Percentiles rank a stretch among this genome's conserved stretches.
Evolutionary conservation across 1,140 invertebrate genomes (phyloP).

Genomic region (Drosophila carrolli): DNA sequence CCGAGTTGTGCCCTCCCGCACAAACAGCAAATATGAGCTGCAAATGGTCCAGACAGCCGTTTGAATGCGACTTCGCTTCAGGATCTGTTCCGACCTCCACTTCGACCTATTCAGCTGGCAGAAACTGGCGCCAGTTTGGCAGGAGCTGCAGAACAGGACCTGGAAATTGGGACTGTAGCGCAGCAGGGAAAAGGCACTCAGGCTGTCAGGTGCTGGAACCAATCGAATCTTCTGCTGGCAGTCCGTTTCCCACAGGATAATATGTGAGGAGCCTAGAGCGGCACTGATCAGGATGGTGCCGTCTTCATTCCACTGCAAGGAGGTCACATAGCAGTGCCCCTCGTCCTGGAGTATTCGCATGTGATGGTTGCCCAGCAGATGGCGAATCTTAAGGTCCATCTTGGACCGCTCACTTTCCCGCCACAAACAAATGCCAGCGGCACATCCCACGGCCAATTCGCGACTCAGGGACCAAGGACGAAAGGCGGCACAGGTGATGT

Average conservation of each 20-base stretch:
- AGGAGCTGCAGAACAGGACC: slow-evolving; percentile 6
- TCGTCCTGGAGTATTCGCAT: slow-evolving; percentile 2
- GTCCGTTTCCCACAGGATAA: slow-evolving; percentile 36
- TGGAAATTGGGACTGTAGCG: slow-evolving; percentile 11
- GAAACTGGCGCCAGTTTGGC: not conserved
- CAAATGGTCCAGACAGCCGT: slow-evolving; percentile 35
- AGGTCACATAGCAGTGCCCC: slow-evolving; percentile 27
- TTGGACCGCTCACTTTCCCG: not conserved
- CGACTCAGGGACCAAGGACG: slow-evolving; percentile 23
- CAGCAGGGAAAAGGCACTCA: slow-evolving; percentile 2
- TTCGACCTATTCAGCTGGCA: not conserved
- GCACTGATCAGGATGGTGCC: slow-evolving; percentile 25
- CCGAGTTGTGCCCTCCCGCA: not conserved
- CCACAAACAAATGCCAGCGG: slow-evolving; percentile 40
- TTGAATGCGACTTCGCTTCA: slow-evolving; percentile 8
- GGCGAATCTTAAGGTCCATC: slow-evolving; percentile 4
- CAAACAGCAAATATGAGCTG: slow-evolving; percentile 22
- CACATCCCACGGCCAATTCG: slow-evolving; percentile 42
- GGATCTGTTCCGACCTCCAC: not conserved
- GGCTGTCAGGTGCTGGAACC: not conserved
- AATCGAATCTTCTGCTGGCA: slow-evolving; percentile 5
- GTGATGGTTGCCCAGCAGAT: not conserved
- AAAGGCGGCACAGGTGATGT: slow-evolving; percentile 28
- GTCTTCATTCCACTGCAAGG: slow-evolving; percentile 30
- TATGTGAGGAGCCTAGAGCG: slow-evolving; percentile 15